Percentiles rank a stretch among this genome's conserved stretches.
phyloP scores from a whole-genome alignment of 2,797 vertebrate genomes.

The Poecilia wingei region DNA sequence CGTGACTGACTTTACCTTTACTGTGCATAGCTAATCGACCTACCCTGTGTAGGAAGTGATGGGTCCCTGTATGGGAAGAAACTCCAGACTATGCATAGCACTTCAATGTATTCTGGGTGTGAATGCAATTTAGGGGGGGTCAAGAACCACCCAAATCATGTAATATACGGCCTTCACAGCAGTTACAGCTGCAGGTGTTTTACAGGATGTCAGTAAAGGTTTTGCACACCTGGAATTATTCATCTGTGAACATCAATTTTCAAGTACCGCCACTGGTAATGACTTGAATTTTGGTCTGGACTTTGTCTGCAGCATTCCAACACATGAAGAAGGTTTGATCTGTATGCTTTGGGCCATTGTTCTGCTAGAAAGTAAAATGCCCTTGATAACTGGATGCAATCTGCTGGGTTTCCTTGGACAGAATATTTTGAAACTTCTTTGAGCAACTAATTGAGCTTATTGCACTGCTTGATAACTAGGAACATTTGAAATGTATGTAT shows the following conservation, averaged over 20 bases:
- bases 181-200: background rate
- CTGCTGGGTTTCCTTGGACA: no score
- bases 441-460: no score
- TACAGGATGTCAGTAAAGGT: background rate
- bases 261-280: background rate
- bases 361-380: background rate
- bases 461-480: no score
- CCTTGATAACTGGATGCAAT: background rate
- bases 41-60: background rate
- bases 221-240: background rate
- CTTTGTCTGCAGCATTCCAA: background rate
- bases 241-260: background rate
- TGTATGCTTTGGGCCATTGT: background rate
- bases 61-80: slow-evolving; percentile 5
- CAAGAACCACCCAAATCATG: background rate
- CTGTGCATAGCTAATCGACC: background rate
- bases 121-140: background rate
- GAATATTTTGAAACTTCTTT: no score
- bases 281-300: background rate
- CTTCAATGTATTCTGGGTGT: background rate
- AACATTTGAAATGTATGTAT: no score
- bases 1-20: slow-evolving; percentile 21
- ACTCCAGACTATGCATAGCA: background rate
- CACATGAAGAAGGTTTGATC: background rate
- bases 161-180: background rate